These are phyloP conservation scores for Botia almorhae DNA, from an alignment of 2,797 vertebrate genomes.

Conservation along the genomic window DNA sequence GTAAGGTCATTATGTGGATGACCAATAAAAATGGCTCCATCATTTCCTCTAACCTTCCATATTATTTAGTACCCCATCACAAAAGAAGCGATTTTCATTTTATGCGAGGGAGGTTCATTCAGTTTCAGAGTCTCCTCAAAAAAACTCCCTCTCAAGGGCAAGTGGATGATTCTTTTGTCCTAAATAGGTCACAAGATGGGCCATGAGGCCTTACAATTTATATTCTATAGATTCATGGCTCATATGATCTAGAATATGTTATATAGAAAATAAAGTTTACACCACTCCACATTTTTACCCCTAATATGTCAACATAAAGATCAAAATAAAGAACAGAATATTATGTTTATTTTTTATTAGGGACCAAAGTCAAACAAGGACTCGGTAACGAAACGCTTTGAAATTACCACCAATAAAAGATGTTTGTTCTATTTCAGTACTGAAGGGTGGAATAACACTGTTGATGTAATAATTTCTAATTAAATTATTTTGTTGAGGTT, in stretches of 20 bases:
- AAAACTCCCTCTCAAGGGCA: conserved; percentile 73
- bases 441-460: neutral
- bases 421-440: neutral
- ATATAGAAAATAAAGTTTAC: neutral
- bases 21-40: conserved; percentile 73
- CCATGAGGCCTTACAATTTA: conserved; percentile 21
- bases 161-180: conserved; percentile 76
- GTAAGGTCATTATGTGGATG: conserved; percentile 58
- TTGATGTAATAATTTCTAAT: neutral
- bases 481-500: conserved; percentile 13
- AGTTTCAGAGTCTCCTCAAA: conserved; percentile 70
- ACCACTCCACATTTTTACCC: neutral
- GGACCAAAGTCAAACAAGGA: neutral
- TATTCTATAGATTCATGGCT: neutral
- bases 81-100: conserved; percentile 76
- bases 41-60: conserved; percentile 60
- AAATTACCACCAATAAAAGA: neutral
- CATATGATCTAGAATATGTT: conserved; percentile 8
- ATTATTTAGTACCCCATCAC: conserved; percentile 77
- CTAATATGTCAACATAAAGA: neutral
- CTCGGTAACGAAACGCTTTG: conserved; percentile 2
- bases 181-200: conserved; percentile 63
- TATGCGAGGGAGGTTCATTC: conserved; percentile 78
- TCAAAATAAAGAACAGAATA: neutral
- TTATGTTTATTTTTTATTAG: too few relatives aligned